These are phyloP conservation scores for Dicrostonyx torquatus DNA, from an alignment of 2,797 vertebrate species.

Conservation along the genomic window DNA sequence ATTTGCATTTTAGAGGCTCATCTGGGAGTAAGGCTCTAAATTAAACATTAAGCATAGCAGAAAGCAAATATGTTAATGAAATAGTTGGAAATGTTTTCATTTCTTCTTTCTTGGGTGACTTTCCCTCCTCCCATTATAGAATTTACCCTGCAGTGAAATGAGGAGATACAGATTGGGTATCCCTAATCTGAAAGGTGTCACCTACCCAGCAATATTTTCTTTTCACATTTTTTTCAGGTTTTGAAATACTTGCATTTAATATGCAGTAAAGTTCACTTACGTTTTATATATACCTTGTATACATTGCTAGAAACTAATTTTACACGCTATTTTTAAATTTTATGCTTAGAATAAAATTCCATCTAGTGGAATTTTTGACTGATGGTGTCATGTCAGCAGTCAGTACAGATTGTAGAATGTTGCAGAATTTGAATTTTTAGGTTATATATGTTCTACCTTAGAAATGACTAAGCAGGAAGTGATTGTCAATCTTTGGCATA, in stretches of 20 bases:
- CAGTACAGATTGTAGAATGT: not conserved
- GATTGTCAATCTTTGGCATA: not conserved
- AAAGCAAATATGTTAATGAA: slow-evolving; percentile 37
- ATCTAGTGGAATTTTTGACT: not conserved
- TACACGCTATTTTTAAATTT: not conserved
- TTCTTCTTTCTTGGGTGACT: not conserved
- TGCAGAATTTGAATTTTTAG: not conserved
- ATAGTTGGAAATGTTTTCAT: slow-evolving; percentile 42
- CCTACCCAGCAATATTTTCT: not conserved
- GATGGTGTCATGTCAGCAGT: not conserved
- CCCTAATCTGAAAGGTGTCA: not conserved
- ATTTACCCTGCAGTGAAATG: not conserved
- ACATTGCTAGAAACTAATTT: not conserved
- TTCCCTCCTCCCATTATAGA: not conserved
- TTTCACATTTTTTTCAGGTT: not conserved
- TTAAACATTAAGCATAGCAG: not conserved
- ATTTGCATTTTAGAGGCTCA: slow-evolving; percentile 29
- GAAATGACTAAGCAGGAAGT: not conserved
- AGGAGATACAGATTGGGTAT: not conserved
- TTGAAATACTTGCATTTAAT: not conserved
- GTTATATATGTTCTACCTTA: not conserved
- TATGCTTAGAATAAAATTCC: not conserved
- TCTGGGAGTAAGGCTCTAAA: not conserved
- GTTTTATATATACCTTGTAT: not conserved
- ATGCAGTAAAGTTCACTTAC: not conserved